Conservation (phyloP, 1,140 invertebrate species). For the Drosophila truncata region DNA sequence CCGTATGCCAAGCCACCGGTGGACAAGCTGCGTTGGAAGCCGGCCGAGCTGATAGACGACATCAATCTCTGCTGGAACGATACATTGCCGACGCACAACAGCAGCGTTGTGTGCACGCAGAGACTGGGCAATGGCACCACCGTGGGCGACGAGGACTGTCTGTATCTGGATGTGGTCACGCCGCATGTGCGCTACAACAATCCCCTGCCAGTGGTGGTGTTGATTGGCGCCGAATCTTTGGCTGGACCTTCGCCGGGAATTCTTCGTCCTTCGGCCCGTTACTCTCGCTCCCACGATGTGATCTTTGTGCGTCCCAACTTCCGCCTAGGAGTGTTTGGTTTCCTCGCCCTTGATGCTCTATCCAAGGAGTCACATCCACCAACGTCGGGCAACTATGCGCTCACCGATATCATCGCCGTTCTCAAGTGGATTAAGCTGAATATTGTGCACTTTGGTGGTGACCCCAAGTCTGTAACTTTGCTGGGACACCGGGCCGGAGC, state of each 20-base stretch:
- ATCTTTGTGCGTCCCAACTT: conserved; percentile 94
- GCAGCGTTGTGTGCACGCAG: conserved; percentile 89
- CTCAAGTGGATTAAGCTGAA: conserved; percentile 93
- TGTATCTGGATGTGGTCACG: conserved; percentile 92
- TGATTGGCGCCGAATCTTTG: conserved; percentile 91
- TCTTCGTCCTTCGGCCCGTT: conserved; percentile 88
- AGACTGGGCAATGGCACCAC: conserved; percentile 88
- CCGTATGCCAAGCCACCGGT: conserved; percentile 94
- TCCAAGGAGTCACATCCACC: conserved; percentile 89
- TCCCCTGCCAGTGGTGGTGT: conserved; percentile 92
- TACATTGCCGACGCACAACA: conserved; percentile 89
- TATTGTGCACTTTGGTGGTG: conserved; percentile 93
- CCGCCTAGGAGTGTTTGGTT: conserved; percentile 91
- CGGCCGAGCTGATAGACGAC: conserved; percentile 88
- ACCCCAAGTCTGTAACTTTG: conserved; percentile 91
- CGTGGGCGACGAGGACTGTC: conserved; percentile 91
- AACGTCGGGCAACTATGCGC: conserved; percentile 94
- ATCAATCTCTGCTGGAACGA: conserved; percentile 93
- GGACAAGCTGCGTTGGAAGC: conserved; percentile 89
- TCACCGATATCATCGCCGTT: conserved; percentile 92
- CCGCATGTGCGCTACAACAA: conserved; percentile 90
- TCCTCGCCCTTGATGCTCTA: conserved; percentile 90
- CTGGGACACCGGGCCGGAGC: conserved; percentile 93
- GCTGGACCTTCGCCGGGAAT: conserved; percentile 90
- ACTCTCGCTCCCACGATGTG: conserved; percentile 91